phyloP scores from a whole-genome alignment of 2,888 invertebrate species.

The Hirtodrosophila confusa region DNA sequence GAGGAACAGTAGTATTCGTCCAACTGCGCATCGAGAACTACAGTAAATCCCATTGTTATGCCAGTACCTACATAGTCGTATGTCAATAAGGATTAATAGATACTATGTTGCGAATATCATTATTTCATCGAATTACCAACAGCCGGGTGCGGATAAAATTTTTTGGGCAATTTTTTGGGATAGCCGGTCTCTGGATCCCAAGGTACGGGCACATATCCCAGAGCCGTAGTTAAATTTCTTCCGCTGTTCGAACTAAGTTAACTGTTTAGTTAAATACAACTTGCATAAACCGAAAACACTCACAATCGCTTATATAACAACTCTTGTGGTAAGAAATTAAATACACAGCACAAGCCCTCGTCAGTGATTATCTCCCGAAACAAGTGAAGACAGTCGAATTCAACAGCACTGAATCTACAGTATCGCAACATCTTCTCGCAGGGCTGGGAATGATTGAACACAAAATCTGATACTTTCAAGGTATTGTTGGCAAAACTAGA shows the following conservation, averaged over 20 bases:
- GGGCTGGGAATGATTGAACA: constrained; percentile 65
- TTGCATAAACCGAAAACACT: constrained; percentile 1
- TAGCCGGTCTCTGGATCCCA: constrained; percentile 92
- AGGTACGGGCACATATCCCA: constrained; percentile 83
- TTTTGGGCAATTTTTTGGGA: constrained; percentile 85
- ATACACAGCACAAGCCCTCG: constrained; percentile 93
- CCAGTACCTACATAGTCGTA: constrained; percentile 85
- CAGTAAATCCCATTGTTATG: constrained; percentile 88
- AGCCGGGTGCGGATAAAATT: constrained; percentile 85
- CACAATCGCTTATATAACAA: constrained; percentile 65
- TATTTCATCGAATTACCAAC: constrained; percentile 83
- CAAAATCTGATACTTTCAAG: constrained; percentile 60
- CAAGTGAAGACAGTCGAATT: constrained; percentile 87
- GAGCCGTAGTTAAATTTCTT: constrained; percentile 40
- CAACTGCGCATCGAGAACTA: constrained; percentile 89
- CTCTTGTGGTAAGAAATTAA: constrained; percentile 89
- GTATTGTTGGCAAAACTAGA: constrained; percentile 38
- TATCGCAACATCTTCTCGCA: constrained; percentile 84
- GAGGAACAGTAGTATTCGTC: constrained; percentile 92
- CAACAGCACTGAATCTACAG: constrained; percentile 88
- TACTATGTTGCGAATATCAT: too few relatives aligned
- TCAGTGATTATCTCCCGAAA: constrained; percentile 92
- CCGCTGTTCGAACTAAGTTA: neutral
- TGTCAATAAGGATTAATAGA: neutral
- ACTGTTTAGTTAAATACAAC: neutral